Conservation (phyloP, 1,140 invertebrate species). For the Cydia amplana region DNA sequence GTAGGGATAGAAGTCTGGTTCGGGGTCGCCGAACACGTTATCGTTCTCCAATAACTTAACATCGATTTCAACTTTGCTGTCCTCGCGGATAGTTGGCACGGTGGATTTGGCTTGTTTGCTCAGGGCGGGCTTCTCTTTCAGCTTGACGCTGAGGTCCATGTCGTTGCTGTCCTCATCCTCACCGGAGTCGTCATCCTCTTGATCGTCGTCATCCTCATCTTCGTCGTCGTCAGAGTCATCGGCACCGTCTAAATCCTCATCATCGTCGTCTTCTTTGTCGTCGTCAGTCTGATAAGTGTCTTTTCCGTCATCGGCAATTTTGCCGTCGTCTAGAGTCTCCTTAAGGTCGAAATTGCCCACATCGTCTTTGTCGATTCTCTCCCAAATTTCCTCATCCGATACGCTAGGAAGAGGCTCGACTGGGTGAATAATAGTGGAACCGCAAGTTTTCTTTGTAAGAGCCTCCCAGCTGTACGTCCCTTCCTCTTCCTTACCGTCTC, state of each 20-base stretch:
- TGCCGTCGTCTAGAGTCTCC: constrained; percentile 69
- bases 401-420: constrained; percentile 60
- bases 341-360: constrained; percentile 68
- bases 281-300: constrained; percentile 41
- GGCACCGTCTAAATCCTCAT: constrained; percentile 55
- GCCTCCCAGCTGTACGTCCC: constrained; percentile 68
- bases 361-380: constrained; percentile 77
- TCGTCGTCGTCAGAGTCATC: constrained; percentile 49
- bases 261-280: constrained; percentile 35
- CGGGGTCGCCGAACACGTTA: constrained; percentile 56
- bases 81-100: constrained; percentile 51
- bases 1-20: constrained; percentile 64
- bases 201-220: constrained; percentile 48
- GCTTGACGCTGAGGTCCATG: constrained; percentile 66
- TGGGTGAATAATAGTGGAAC: constrained; percentile 52
- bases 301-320: constrained; percentile 62
- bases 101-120: constrained; percentile 44
- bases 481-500: constrained; percentile 65
- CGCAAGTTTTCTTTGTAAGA: constrained; percentile 70
- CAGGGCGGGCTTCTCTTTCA: constrained; percentile 54
- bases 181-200: constrained; percentile 54
- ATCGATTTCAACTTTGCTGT: constrained; percentile 70
- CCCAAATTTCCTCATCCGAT: constrained; percentile 77
- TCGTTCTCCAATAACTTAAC: constrained; percentile 68
- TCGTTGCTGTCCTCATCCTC: constrained; percentile 59